A percentile compares a stretch with the other conserved stretches of the same genome.
phyloP scores from a whole-genome alignment of 2,113 vertebrate species.

The Ellobius talpinus region DNA sequence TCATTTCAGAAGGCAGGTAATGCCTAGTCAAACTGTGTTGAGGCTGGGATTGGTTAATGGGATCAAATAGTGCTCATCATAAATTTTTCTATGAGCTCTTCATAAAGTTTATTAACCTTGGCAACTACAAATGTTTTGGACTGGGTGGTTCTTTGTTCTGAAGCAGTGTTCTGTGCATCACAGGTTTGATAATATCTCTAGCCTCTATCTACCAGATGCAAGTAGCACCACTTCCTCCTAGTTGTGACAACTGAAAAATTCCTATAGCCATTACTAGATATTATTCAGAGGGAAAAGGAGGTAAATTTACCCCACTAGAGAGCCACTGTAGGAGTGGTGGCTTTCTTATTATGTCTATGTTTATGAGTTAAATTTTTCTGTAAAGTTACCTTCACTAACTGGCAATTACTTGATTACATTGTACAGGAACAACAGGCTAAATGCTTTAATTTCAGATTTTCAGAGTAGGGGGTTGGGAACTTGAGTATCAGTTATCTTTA shows the following conservation, averaged over 20 bases:
- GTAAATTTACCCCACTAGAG: background rate
- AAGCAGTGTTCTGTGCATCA: background rate
- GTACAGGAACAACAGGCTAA: background rate
- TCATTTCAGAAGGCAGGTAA: background rate
- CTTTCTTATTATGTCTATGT: slow-evolving; percentile 35
- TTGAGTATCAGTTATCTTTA: background rate
- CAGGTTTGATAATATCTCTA: slow-evolving; percentile 1
- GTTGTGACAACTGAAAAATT: background rate
- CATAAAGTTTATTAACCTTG: background rate
- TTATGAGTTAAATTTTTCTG: slow-evolving; percentile 49
- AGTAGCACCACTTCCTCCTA: background rate
- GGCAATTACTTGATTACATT: slow-evolving; percentile 34
- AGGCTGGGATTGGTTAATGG: background rate
- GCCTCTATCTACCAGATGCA: background rate
- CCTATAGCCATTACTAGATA: background rate
- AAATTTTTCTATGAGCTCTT: slow-evolving; percentile 38
- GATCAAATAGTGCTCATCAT: background rate
- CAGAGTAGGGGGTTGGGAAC: background rate
- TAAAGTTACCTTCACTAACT: slow-evolving; percentile 11
- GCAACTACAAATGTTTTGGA: background rate
- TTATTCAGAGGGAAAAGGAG: background rate
- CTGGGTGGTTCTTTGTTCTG: slow-evolving; percentile 7
- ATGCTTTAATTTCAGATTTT: slow-evolving; percentile 23
- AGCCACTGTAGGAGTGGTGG: background rate
- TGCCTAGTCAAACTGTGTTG: background rate